Evolutionary conservation across 37 sponge, comb jelly and placozoan species (phyloP), one percentile per base, ranked within the genome.

Genomic region (Cladorhizidae sp.): DNA sequence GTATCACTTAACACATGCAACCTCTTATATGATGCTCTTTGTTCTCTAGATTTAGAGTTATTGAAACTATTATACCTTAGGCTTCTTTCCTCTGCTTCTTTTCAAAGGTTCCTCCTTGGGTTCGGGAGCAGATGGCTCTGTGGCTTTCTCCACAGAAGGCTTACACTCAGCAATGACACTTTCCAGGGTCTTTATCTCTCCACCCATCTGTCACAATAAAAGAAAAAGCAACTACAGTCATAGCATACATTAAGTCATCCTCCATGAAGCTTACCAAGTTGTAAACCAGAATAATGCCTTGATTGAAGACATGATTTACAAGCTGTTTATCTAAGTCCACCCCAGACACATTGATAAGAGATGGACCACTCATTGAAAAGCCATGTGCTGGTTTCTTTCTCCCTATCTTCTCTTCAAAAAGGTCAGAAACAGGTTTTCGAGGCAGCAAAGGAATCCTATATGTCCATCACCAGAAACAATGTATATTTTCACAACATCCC

Each of bases 291-390:
- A 59, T 51, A 17, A 76, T 74, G 43, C 81, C 82, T 12, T 33
- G 64, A 37, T 87, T 87, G 65, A 78, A 87, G 11, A 68, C 42
- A 31, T 87, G 87, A 0, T 80, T 68, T 42, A 87, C 58, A 20
- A 87, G 76, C 51, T 87, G 81, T 29, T 79, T 28, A 41, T 87
- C 87, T n/a, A 87, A 57, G 17, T 65, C 57, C 36, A 81, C 61
- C 31, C 64, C 86, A 65, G 40, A 59, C 29, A 85, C 38, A 45
- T 85, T 81, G 64, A 81, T 85, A 18, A 54, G 64, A 0, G 67
- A 68, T 26, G 90, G 85, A 0, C 65, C 65, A 25, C 68, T 14
- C 0, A 51, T 67, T 1, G 35, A 20, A 9, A 39, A 40, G 28
- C 31, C 73, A 22, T 23, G 21, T 38, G 50, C 73, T 22, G 40